These are phyloP conservation scores for Eupsilia transversa DNA, from an alignment of 2,888 invertebrate genomes.

Conservation along the genomic window DNA sequence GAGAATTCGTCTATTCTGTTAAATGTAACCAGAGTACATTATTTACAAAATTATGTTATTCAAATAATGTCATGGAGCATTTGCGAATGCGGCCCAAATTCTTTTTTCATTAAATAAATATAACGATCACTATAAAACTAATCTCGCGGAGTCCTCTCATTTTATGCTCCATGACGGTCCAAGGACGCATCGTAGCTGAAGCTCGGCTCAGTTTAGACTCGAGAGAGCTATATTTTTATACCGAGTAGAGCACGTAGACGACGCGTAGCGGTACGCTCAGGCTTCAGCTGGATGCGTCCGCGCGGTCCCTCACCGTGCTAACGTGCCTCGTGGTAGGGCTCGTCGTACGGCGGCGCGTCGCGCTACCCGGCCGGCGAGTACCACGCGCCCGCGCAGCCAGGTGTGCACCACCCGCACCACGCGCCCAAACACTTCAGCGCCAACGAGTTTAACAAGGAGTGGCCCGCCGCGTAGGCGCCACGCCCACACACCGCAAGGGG, in stretches of 20 bases:
- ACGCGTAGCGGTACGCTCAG: constrained; percentile 52
- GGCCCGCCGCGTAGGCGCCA: constrained; percentile 87
- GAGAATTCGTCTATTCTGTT: constrained; percentile 85
- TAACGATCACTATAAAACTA: constrained; percentile 9
- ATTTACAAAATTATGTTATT: constrained; percentile 77
- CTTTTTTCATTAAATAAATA: constrained; percentile 45
- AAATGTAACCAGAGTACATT: constrained; percentile 83
- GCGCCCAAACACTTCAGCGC: constrained; percentile 90
- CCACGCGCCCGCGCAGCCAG: constrained; percentile 87
- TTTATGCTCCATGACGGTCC: constrained; percentile 76
- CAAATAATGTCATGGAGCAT: constrained; percentile 65
- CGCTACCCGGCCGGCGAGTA: constrained; percentile 87
- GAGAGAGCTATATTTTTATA: constrained; percentile 75
- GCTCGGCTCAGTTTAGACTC: constrained; percentile 68
- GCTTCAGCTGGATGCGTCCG: constrained; percentile 72
- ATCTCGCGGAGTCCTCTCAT: constrained; percentile 49
- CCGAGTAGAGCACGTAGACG: constrained; percentile 60
- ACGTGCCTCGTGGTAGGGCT: constrained; percentile 81
- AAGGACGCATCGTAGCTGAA: constrained; percentile 74
- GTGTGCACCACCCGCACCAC: constrained; percentile 90
- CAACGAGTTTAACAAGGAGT: constrained; percentile 90
- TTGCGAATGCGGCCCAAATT: constrained; percentile 58
- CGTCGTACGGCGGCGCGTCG: constrained; percentile 89
- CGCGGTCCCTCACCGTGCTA: constrained; percentile 15
- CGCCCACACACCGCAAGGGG: neutral